Base-by-base conservation (phyloP, 64 coral and sea anemone species). In the Anthopleura sola region DNA sequence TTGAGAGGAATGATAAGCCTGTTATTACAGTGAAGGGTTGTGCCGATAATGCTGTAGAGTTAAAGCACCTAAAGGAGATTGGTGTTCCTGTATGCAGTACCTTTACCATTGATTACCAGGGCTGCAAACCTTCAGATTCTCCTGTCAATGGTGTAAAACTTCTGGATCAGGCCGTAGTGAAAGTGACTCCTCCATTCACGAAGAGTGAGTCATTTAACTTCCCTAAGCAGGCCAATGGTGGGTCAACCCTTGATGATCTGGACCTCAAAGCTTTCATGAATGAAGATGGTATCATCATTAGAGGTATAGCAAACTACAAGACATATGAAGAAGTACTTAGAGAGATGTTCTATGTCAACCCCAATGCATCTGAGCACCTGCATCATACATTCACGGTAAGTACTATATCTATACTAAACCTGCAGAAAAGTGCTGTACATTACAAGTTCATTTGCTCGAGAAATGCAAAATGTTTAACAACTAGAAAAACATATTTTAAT, bases 151-250 rank as follows among this genome's bases (percentile, higher is more conserved):
- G 60, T 49, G 89, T 86, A 14, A 84, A 78, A 20, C 46, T 86
- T 36, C 74, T 96, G 64, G 94, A 96, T 62, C 57, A 55, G 18
- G 84, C 91, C 36, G 87, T 92, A 19, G 81, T 96, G 0, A 78
- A 37, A 40, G 87, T 96, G 6, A 89, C 89, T 26, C 94, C 94
- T 54, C 82, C 90, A 29, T 71, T 96, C 54, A 87, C 78, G 28
- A 89, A 96, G 64, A 82, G 71, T 17, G 94, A 96, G 32, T 90
- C 74, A 19, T 81, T 96, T 55, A 89, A 86, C 55, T 92, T 96
- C 33, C 90, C 90, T 0, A 86, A 84, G 20, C 86, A 83, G 11
- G 46, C 82, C 16, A 50, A 68, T 8, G 87, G 82, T 24, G 60
- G 44, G 16, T 85, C 90, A 11, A 82, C 82, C 12, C 36, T 96